Base-by-base conservation (phyloP, 2,888 invertebrate genomes). In the Mongoloraphidia duomilia region DNA sequence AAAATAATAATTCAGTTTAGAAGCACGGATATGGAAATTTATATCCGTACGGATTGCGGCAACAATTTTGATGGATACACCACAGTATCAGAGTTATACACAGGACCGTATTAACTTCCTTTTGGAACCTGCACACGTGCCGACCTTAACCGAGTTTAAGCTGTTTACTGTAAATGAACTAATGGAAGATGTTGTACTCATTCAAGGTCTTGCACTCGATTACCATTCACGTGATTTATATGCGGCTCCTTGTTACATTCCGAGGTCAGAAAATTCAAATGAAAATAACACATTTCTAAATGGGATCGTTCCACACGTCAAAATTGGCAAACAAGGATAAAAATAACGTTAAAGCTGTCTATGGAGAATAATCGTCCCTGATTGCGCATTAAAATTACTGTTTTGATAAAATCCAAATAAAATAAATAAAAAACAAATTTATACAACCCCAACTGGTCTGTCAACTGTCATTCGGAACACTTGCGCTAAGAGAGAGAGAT, bases 11-110 rank as follows among this genome's bases (percentile, higher is more conserved):
- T 26, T 60, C 44, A 74, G 77, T 0, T 59, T 79, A 10, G 74
- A 76, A 62, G 67, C 75, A 11, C 64, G 75, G 5, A 71, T 80
- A 67, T 80, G 80, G 80, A 71, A 75, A 0, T 73, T 74, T 50
- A 71, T 76, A 38, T 76, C 77, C n/a, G 72, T 77, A 41, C 72
- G 76, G 50, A 53, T 79, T 2, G 67, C 76, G 0, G 61, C 73
- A 56, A 68, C 73, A 57, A 68, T 77, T 35, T 61, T 78, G 12
- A 72, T 73, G 5, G 68, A 67, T 1, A 72, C 74, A 9, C 72
- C 75, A 0, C 68, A 72, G 0, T 73, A 72, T 54, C 70, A 76
- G 65, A 68, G 72, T 41, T 75, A 72, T 72, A 68, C 74, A 0
- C 60, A 62, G 1, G 77, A 78, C 52, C 69, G 69, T 50, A 71